Evolutionary conservation across 35 echinoderm and acorn worm genomes (phyloP).

Genomic region (Patiria miniata): DNA sequence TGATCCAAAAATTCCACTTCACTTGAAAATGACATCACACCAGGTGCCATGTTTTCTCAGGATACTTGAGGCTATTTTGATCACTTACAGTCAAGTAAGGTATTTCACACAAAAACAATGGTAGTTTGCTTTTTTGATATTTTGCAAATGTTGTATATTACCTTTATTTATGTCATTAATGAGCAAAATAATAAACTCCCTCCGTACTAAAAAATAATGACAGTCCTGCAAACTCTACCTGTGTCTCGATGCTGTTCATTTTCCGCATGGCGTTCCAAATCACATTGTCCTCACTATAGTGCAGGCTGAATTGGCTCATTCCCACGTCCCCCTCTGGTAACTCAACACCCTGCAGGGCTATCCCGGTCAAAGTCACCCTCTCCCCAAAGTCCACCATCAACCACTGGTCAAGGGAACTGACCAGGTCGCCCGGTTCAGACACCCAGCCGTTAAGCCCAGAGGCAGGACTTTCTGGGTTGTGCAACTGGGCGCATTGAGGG

Average conservation of each 20-base stretch:
- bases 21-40: too few species aligned
- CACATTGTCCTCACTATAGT: slow-evolving; percentile 72
- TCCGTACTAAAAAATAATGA: too few species aligned
- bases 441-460: slow-evolving; percentile 69
- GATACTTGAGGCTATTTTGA: too few species aligned
- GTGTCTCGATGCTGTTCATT: slow-evolving; percentile 47
- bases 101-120: too few species aligned
- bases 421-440: slow-evolving; percentile 32
- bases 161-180: too few species aligned
- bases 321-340: slow-evolving; percentile 36
- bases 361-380: slow-evolving; percentile 56
- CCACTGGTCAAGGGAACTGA: slow-evolving; percentile 67
- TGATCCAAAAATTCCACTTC: too few species aligned
- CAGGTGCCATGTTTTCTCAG: too few species aligned
- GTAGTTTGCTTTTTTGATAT: too few species aligned
- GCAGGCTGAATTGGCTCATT: slow-evolving; percentile 69
- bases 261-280: slow-evolving; percentile 63
- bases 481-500: slow-evolving; percentile 60
- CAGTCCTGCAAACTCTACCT: not conserved
- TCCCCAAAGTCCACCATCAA: slow-evolving; percentile 68
- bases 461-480: slow-evolving; percentile 52
- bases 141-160: too few species aligned
- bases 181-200: too few species aligned
- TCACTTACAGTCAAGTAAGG: too few species aligned
- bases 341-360: slow-evolving; percentile 75